phyloP scores from a whole-genome alignment of 53 echinoderm and acorn worm species.

The Stichopus horrens region DNA sequence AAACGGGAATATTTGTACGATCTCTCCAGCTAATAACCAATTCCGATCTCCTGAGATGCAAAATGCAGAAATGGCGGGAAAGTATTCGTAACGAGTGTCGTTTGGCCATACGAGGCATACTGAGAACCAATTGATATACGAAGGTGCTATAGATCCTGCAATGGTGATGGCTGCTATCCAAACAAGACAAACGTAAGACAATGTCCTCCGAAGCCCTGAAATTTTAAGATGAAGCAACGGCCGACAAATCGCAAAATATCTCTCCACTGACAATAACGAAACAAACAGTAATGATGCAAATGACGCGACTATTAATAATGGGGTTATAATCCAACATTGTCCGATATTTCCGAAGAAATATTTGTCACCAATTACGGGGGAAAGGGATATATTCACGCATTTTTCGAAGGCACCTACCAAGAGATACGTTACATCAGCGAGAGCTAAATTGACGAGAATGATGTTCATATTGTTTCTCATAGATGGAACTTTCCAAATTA shows the following conservation, averaged over 20 bases:
- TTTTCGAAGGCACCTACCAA: neutral
- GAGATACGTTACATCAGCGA: neutral
- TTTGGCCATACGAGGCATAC: conserved; percentile 3
- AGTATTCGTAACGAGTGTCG: neutral
- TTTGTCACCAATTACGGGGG: neutral
- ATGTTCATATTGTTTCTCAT: conserved; percentile 26
- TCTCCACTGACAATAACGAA: neutral
- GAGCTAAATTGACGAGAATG: neutral
- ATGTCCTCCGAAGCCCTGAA: neutral
- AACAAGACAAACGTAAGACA: neutral
- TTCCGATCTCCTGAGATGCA: neutral
- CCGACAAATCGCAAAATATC: conserved; percentile 1
- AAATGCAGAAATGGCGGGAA: neutral
- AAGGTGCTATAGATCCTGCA: neutral
- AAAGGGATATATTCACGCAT: neutral
- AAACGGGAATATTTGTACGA: conserved; percentile 3
- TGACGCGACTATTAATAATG: neutral
- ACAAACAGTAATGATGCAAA: neutral
- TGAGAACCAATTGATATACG: neutral
- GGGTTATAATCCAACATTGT: neutral
- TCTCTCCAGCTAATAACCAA: neutral
- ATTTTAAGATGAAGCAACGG: neutral
- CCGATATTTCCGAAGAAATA: neutral
- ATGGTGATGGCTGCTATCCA: neutral
- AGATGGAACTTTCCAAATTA: neutral